Evolutionary conservation across 1,140 invertebrate genomes (phyloP).

Genomic region (Colletes latitarsis): DNA sequence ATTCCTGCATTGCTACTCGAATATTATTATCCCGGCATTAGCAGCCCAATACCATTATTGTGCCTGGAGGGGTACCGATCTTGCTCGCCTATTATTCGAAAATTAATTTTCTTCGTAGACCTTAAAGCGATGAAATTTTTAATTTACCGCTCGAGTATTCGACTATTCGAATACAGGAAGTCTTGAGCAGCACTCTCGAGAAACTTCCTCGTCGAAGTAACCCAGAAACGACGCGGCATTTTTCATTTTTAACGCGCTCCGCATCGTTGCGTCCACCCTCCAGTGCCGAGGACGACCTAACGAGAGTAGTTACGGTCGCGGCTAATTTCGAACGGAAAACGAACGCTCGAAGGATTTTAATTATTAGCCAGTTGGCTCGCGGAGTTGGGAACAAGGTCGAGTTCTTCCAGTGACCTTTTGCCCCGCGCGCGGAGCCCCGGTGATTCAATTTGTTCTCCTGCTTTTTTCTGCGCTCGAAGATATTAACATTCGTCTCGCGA

Average conservation of each 20-base stretch:
- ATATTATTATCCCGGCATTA: no score
- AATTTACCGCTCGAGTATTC: no score
- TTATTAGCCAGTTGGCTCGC: constrained; percentile 7
- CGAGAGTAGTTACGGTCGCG: not conserved
- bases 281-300: not conserved
- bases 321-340: constrained; percentile 5
- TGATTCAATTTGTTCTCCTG: constrained; percentile 34
- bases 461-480: constrained; percentile 2
- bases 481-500: constrained; percentile 39
- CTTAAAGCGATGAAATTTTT: no score
- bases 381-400: constrained; percentile 18
- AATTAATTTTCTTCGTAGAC: no score
- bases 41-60: no score
- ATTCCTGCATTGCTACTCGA: no score
- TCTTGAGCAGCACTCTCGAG: no score
- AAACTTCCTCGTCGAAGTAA: not conserved
- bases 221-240: not conserved
- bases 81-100: no score
- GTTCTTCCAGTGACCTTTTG: not conserved
- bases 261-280: not conserved
- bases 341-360: constrained; percentile 21
- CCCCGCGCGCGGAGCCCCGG: not conserved
- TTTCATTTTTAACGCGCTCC: not conserved
- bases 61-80: no score
- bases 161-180: no score